These are phyloP conservation scores for Calameuta filiformis DNA, from an alignment of 2,888 invertebrate genomes.

Conservation along the genomic window DNA sequence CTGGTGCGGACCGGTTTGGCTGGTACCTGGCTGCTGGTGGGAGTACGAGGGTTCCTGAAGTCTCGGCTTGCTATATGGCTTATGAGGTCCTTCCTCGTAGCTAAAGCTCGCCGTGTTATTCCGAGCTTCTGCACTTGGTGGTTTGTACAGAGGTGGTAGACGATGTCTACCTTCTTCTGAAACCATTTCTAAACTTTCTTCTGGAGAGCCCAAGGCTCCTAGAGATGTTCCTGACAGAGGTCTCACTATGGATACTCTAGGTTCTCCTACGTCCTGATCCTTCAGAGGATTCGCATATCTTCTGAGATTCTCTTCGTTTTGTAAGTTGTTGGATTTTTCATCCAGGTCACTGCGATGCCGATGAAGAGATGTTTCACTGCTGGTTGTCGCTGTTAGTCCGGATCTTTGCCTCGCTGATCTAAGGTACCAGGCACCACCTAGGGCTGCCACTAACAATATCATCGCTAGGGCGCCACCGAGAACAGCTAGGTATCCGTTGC, in stretches of 20 bases:
- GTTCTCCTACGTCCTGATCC: constrained; percentile 70
- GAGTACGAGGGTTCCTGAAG: constrained; percentile 57
- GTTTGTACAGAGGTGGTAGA: constrained; percentile 77
- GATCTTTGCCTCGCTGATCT: constrained; percentile 49
- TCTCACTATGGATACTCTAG: constrained; percentile 68
- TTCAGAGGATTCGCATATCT: constrained; percentile 85
- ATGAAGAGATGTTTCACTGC: constrained; percentile 61
- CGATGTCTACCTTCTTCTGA: constrained; percentile 70
- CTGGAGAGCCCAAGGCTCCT: constrained; percentile 65
- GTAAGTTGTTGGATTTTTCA: constrained; percentile 90
- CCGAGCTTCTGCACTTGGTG: constrained; percentile 85
- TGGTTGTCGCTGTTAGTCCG: constrained; percentile 60
- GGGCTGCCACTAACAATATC: constrained; percentile 48
- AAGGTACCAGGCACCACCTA: constrained; percentile 59
- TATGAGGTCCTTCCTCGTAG: constrained; percentile 61
- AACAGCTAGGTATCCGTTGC: constrained; percentile 53
- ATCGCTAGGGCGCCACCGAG: constrained; percentile 56
- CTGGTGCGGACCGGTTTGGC: constrained; percentile 57
- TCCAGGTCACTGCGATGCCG: constrained; percentile 75
- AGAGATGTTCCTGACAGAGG: constrained; percentile 65
- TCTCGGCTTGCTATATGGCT: constrained; percentile 62
- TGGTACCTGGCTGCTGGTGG: constrained; percentile 59
- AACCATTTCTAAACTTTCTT: constrained; percentile 75
- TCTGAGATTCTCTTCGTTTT: constrained; percentile 90
- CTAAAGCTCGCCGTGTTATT: constrained; percentile 80